Base-by-base conservation (phyloP, 2,113 vertebrate genomes). In the Phrynosoma platyrhinos region DNA sequence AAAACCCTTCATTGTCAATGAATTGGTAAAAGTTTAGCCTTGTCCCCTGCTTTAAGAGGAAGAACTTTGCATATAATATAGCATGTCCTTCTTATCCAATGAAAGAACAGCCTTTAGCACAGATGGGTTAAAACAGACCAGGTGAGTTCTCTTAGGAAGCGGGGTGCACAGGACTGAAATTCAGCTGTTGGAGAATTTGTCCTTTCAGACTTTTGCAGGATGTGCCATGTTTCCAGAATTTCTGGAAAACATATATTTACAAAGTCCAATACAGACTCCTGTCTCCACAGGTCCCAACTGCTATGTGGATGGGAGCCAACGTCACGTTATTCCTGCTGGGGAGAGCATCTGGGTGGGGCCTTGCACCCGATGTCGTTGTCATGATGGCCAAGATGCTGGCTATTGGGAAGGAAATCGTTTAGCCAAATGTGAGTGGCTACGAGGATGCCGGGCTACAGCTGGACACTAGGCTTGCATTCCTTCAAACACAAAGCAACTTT, bases 401-500 rank as follows among this genome's bases (percentile, higher is more conserved):
- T 98, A 98, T 93, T 98, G 97, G 97, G 97, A 98, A 92, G 97
- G 97, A 77, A 97, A 98, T 94, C 97, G 96, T 1, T 91, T 98
- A 30, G 97, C 97, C 83, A 96, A 95, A 86, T 98, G 97, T 80
- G 96, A 97, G 88, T 96, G 92, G 55, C 88, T 97, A 32, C 95
- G 88, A 32, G 95, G 96, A 94, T 98, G 97, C 86, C 9, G 91
- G 21, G 69, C 84, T 75, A 36, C 85, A 86, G 27, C 47, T 68
- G 55, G 72, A 36, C 81, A 88, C 42, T 74, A 78, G 14, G n/a
- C 42, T 27, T 88, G 75, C 77, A 58, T 32, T 53, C 3, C n/a
- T 40, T 72, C 25, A 20, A 30, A 55, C 16, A 55, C 25, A 32
- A 40, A 78, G 30, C 47, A 52, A 25, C 53, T 27, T 58, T 12